phyloP scores from a whole-genome alignment of 2,888 invertebrate species.

The Proisotoma minuta region DNA sequence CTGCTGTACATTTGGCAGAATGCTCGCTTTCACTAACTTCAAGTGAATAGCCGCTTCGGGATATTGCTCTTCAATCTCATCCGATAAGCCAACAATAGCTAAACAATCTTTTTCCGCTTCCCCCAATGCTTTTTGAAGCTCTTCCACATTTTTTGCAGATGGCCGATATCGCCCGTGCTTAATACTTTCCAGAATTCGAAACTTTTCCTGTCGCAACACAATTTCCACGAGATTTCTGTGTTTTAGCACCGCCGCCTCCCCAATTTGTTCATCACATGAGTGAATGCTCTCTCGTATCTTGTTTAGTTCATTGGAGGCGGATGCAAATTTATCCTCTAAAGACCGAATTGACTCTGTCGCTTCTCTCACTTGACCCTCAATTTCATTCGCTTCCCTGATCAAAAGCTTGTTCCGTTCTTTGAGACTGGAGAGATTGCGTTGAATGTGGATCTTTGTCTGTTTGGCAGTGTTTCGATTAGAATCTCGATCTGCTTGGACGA shows the following conservation, averaged over 20 bases:
- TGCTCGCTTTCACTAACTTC: slow-evolving; percentile 44
- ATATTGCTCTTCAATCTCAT: slow-evolving; percentile 36
- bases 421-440: slow-evolving; percentile 59
- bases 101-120: slow-evolving; percentile 49
- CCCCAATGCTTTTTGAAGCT: slow-evolving; percentile 57
- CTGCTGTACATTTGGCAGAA: too few relatives aligned
- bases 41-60: slow-evolving; percentile 39
- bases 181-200: slow-evolving; percentile 57
- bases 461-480: slow-evolving; percentile 53
- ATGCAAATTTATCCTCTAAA: slow-evolving; percentile 48
- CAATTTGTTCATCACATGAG: slow-evolving; percentile 50
- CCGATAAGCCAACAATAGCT: slow-evolving; percentile 39
- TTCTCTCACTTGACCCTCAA: slow-evolving; percentile 50
- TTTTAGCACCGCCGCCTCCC: slow-evolving; percentile 52
- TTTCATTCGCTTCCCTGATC: slow-evolving; percentile 49
- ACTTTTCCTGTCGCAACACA: slow-evolving; percentile 66
- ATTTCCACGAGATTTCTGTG: slow-evolving; percentile 58
- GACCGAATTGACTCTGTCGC: slow-evolving; percentile 49
- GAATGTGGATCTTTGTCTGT: slow-evolving; percentile 55
- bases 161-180: slow-evolving; percentile 52
- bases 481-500: slow-evolving; percentile 57
- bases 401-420: slow-evolving; percentile 58
- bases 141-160: slow-evolving; percentile 52
- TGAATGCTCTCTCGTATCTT: slow-evolving; percentile 49
- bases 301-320: slow-evolving; percentile 48